Evolutionary conservation across 2,888 invertebrate genomes (phyloP), one percentile per base, ranked within the genome.

Genomic region (Lasioglossum calceatum): DNA sequence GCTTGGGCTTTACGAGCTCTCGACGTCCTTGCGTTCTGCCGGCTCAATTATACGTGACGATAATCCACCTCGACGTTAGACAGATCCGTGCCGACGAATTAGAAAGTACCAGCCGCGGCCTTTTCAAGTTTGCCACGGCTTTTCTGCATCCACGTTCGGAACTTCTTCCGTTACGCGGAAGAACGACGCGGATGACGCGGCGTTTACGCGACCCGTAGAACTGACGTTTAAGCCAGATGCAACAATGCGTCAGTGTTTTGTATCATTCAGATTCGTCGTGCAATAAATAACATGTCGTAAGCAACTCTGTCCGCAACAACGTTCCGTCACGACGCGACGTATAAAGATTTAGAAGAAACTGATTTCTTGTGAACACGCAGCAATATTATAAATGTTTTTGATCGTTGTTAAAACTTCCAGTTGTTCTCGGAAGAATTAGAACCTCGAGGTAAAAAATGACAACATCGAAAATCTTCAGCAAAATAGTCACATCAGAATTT

Each of bases 1-100:
- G 80, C 82, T 81, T 76, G 71, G 72, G 72, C 70, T 72, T 86
- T 72, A 76, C 81, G 85, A 84, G 80, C 67, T 44, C 72, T 44
- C 36, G 71, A 10, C 78, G 80, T 86, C 81, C 77, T 85, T 85
- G 84, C 79, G 71, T 79, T 73, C 77, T 58, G 27, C 42, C 47
- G 58, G 27, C 80, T 64, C 77, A 67, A 83, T 85, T 82, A 72
- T 50, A 72, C 75, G 27, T n/a, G 72, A 76, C 71, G 78, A 44
- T 85, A 82, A 85, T 79, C 71, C 44, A 32, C 64, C 70, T 67
- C 16, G 70, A 70, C 73, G 67, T 84, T 80, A 61, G 73, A 80
- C 70, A 54, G 70, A 80, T 74, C 36, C 67, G 70, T 75, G 74
- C 77, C 77, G 23, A 27, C 77, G 71, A 78, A 84, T 86, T 86